Evolutionary conservation across 53 echinoderm and acorn worm species (phyloP), one percentile per base, ranked within the genome.

Genomic region (Henricia sp.): DNA sequence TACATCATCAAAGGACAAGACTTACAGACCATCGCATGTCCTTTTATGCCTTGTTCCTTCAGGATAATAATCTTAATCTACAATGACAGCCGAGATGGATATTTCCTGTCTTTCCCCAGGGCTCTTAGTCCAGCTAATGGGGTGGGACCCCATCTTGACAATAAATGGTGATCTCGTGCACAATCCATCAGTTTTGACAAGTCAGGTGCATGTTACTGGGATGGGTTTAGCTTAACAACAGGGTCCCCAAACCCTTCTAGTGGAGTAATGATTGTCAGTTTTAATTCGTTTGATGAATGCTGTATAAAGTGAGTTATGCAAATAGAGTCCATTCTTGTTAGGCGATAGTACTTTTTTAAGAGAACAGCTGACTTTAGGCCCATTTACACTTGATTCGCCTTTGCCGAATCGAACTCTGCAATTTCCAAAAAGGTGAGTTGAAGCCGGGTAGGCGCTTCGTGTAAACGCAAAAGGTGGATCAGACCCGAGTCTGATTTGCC

Each of bases 1-100:
- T n/a, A n/a, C n/a, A n/a, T n/a, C n/a, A n/a, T n/a, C n/a, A n/a
- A n/a, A n/a, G n/a, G n/a, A n/a, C n/a, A n/a, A n/a, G n/a, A n/a
- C n/a, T n/a, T n/a, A n/a, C n/a, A n/a, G n/a, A n/a, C n/a, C n/a
- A n/a, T n/a, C n/a, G n/a, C n/a, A n/a, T n/a, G n/a, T n/a, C n/a
- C n/a, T n/a, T n/a, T n/a, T n/a, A n/a, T n/a, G n/a, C n/a, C n/a
- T n/a, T n/a, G n/a, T n/a, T n/a, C n/a, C n/a, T n/a, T n/a, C n/a
- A n/a, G n/a, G n/a, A n/a, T 50, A 28, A 10, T 17, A 60, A 24
- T 29, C 42, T 38, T 59, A 80, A 80, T 80, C 64, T 12, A 52
- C 20, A 46, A 63, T 80, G 80, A 80, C 80, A 80, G 64, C 43
- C 38, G 35, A 28, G 64, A 80, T 80, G 63, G 57, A 57, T 48